Percentiles rank a stretch among this genome's conserved stretches.
These are phyloP conservation scores for Abscondita cerata DNA, from an alignment of 2,888 invertebrate genomes.

Conservation along the genomic window DNA sequence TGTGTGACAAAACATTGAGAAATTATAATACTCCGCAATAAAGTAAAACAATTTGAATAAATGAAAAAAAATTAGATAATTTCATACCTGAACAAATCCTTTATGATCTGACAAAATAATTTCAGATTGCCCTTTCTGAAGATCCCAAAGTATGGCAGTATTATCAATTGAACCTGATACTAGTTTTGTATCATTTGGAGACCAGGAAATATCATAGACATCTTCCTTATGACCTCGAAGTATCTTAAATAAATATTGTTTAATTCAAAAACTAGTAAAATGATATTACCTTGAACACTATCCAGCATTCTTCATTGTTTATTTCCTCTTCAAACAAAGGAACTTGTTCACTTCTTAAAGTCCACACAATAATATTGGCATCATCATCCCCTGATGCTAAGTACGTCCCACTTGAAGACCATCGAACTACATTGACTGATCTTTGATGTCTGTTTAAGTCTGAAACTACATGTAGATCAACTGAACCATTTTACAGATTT, in stretches of 20 bases:
- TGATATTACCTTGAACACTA: constrained; percentile 71
- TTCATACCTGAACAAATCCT: constrained; percentile 89
- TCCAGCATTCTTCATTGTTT: constrained; percentile 89
- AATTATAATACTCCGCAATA: no score
- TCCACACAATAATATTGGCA: constrained; percentile 88
- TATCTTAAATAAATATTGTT: constrained; percentile 57
- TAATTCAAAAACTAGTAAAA: no score
- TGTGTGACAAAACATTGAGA: no score
- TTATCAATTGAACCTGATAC: constrained; percentile 95
- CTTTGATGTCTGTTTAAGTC: constrained; percentile 91
- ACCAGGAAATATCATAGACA: constrained; percentile 93
- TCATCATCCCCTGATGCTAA: constrained; percentile 95
- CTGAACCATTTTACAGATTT: constrained; percentile 67
- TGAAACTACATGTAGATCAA: constrained; percentile 79
- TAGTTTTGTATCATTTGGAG: constrained; percentile 76
- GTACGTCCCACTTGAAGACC: constrained; percentile 86
- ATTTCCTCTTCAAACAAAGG: constrained; percentile 65
- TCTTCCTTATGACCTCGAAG: constrained; percentile 93
- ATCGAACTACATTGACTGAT: constrained; percentile 93
- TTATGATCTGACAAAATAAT: constrained; percentile 84
- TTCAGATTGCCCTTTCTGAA: constrained; percentile 74
- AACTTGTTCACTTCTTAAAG: constrained; percentile 74
- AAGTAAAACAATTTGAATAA: no score
- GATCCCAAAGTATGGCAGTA: constrained; percentile 91
- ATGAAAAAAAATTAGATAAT: not conserved